phyloP scores from a whole-genome alignment of 30 jellyfish, hydroid and myxozoan species.

The Aurelia sp. region DNA sequence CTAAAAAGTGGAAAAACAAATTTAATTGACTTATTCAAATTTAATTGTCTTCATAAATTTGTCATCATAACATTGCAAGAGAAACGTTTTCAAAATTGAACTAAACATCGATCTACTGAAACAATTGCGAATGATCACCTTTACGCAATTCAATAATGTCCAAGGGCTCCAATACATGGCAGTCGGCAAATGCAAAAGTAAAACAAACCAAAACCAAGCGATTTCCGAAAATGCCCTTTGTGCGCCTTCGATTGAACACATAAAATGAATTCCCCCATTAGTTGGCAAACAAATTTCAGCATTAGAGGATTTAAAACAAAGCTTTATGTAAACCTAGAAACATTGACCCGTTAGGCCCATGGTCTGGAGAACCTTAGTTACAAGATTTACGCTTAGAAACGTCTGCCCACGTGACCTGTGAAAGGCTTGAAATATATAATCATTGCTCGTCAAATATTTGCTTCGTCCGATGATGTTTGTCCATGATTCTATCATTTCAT shows the following conservation, averaged over 20 bases:
- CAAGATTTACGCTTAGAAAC: too few relatives aligned
- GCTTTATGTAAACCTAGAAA: constrained; percentile 25
- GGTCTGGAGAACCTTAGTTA: too few relatives aligned
- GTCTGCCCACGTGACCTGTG: too few relatives aligned
- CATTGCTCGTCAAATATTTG: too few relatives aligned
- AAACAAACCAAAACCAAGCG: constrained; percentile 35
- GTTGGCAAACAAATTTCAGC: constrained; percentile 54
- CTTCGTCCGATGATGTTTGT: too few relatives aligned
- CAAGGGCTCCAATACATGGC: constrained; percentile 4
- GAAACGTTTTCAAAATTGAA: background rate
- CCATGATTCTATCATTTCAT: too few relatives aligned
- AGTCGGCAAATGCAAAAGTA: constrained; percentile 51
- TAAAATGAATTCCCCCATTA: constrained; percentile 41
- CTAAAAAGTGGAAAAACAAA: constrained; percentile 48
- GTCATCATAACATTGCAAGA: constrained; percentile 15
- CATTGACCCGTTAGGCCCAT: background rate
- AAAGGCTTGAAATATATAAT: too few relatives aligned
- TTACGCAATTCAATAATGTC: background rate
- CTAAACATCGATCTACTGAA: constrained; percentile 28
- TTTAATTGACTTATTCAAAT: constrained; percentile 14
- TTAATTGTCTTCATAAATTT: background rate
- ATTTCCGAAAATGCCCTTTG: constrained; percentile 60
- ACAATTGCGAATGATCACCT: constrained; percentile 25
- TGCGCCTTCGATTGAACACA: constrained; percentile 50
- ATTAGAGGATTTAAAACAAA: constrained; percentile 16